Evolutionary conservation across 1,140 invertebrate species (phyloP), one percentile per base, ranked within the genome.

Genomic region (Doryteuthis pealeii): DNA sequence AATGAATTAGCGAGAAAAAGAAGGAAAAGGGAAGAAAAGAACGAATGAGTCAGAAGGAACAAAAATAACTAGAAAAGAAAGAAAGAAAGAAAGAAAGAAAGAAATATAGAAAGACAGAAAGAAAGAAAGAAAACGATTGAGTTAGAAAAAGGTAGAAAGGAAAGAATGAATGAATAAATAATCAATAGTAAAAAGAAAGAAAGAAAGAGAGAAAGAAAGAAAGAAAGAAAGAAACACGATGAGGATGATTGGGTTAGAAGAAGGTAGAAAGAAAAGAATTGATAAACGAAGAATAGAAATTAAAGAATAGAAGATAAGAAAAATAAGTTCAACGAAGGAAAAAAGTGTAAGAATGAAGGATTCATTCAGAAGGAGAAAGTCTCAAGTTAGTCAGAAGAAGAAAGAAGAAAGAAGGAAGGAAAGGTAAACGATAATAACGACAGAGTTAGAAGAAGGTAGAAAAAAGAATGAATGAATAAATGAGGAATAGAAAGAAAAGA

Each of bases 101-200:
- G 22, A 84, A 74, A 40, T 72, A 68, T 43, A 70, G 65, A 65
- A n/a, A 62, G 30, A 31, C 28, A 40, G 22, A 32, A 62, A 6
- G 43, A 43, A 62, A 40, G 22, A 66, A 66, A 10, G 26, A 22
- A 66, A 26, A 22, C 8, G 22, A 26, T 14, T 8, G 26, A 66
- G 10, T 10, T 14, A 30, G 68, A 22, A 12, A 12, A 22, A 32
- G 26, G 26, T 31, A 32, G 26, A 32, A 40, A 12, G 12, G 68
- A 12, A 70, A 32, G 26, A 33, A 32, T 12, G 12, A 26, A 40
- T 10, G 26, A 66, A 10, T 8, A 40, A 70, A 26, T 14, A 22
- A 70, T 6, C 6, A 70, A 32, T 14, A 33, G 28, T 12, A 70
- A 12, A 32, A 30, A 12, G 26, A 70, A 40, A 26, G 33, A 32